Conservation (phyloP, 2,797 vertebrate genomes). For the Rhynchonycteris naso region DNA sequence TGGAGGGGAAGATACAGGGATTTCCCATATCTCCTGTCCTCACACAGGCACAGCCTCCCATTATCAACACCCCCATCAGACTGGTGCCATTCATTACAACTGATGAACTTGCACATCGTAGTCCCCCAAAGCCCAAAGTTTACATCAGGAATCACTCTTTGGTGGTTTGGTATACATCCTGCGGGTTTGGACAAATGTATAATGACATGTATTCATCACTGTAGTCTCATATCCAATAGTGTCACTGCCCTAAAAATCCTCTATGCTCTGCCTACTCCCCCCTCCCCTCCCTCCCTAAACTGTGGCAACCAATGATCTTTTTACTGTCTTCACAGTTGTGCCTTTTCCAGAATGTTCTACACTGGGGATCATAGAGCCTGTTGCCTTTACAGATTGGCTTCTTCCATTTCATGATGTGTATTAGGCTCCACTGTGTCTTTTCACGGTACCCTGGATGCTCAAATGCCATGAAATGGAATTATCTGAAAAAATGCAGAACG, state of each 20-base stretch:
- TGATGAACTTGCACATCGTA: too few species aligned
- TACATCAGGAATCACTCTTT: neutral
- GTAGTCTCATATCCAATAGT: accelerated
- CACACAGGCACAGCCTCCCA: too few species aligned
- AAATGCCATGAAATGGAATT: neutral
- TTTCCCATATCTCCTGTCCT: neutral
- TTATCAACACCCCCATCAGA: accelerated
- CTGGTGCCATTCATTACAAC: accelerated
- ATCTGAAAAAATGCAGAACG: neutral
- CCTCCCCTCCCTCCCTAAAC: too few species aligned
- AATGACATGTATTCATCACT: too few species aligned
- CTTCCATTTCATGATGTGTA: neutral
- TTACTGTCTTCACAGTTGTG: neutral
- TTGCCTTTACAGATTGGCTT: neutral
- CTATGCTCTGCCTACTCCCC: neutral
- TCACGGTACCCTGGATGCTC: neutral
- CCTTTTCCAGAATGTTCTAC: neutral
- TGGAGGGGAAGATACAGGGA: neutral
- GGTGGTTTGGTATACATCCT: too few species aligned
- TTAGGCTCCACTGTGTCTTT: neutral
- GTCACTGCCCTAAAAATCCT: neutral
- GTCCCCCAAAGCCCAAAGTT: neutral
- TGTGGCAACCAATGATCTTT: neutral
- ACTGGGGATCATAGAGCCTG: neutral
- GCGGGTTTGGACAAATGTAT: neutral